Evolutionary conservation across 2,113 vertebrate genomes (phyloP).

Genomic region (Pithys albifrons): DNA sequence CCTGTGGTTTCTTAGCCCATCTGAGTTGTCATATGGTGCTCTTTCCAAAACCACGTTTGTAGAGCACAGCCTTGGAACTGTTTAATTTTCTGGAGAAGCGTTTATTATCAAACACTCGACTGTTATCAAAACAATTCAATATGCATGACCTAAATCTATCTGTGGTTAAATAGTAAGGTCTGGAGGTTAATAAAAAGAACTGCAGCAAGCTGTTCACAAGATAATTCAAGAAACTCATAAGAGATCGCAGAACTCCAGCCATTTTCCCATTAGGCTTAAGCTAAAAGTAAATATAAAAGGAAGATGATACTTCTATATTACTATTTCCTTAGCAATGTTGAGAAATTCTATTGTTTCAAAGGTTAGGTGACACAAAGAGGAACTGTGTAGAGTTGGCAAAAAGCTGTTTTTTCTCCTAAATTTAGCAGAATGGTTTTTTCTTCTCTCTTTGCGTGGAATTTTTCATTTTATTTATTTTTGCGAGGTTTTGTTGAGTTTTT

Average conservation of each 20-base stretch:
- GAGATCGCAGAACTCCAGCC: neutral
- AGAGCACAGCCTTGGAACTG: conserved; percentile 43
- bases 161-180: conserved; percentile 64
- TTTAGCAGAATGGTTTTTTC: neutral
- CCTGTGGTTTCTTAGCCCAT: conserved; percentile 37
- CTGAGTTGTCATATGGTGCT: conserved; percentile 55
- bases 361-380: neutral
- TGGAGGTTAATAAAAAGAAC: conserved; percentile 55
- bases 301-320: neutral
- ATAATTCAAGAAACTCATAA: conserved; percentile 25
- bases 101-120: conserved; percentile 53
- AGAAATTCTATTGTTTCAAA: neutral
- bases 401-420: neutral
- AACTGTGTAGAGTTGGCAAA: neutral
- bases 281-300: conserved; percentile 5
- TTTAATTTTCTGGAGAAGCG: conserved; percentile 45
- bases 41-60: conserved; percentile 49
- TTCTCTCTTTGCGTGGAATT: neutral
- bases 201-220: conserved; percentile 43
- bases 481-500: neutral
- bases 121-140: conserved; percentile 60
- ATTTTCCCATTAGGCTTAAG: conserved; percentile 12
- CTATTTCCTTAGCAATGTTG: neutral
- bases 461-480: neutral
- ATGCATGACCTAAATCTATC: conserved; percentile 53